Conservation (phyloP, 2,888 invertebrate species). For the Chouioia cunea region DNA sequence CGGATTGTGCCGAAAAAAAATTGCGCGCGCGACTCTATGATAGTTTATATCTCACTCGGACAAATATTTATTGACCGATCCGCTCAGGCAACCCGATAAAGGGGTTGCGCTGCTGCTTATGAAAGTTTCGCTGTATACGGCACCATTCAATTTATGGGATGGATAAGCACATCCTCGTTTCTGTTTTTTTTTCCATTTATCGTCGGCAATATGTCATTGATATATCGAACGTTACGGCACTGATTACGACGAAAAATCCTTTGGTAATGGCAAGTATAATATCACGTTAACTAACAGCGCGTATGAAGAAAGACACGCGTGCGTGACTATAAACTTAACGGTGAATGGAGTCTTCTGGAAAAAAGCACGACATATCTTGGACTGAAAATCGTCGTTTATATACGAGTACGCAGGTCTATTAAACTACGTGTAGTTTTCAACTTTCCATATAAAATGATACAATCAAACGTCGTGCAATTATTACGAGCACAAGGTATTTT, state of each 20-base stretch:
- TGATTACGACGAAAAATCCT: too few relatives aligned
- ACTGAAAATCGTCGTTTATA: conserved; percentile 43
- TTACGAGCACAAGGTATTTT: conserved; percentile 36
- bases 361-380: conserved; percentile 18
- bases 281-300: too few relatives aligned
- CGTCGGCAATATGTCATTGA: background rate
- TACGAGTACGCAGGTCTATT: too few relatives aligned
- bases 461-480: conserved; percentile 1
- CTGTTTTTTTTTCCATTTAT: background rate
- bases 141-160: background rate
- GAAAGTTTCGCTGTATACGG: conserved; percentile 40
- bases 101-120: conserved; percentile 10
- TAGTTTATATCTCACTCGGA: conserved; percentile 21
- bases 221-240: too few relatives aligned
- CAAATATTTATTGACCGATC: conserved; percentile 41
- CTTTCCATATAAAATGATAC: conserved; percentile 1
- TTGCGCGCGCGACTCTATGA: conserved; percentile 21
- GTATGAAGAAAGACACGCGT: too few relatives aligned
- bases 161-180: background rate
- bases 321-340: conserved; percentile 4
- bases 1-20: conserved; percentile 19
- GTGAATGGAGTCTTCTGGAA: background rate
- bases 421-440: conserved; percentile 4
- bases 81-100: too few relatives aligned
- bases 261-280: too few relatives aligned